Conservation (phyloP, 2,888 invertebrate genomes). For the Cheiracanthium punctorium region DNA sequence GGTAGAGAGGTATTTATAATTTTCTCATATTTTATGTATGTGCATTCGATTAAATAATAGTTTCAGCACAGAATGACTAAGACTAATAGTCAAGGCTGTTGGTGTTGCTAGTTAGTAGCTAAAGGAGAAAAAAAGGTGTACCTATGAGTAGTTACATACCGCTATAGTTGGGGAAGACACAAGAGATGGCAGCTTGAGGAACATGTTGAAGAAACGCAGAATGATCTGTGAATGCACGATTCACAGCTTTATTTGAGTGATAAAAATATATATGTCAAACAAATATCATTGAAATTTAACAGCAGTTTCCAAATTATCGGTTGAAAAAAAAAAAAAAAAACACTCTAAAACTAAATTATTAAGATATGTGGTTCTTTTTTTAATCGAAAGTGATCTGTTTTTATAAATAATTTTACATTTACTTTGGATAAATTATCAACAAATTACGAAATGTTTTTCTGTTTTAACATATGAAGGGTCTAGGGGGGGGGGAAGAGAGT, state of each 20-base stretch:
- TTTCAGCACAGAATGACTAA: neutral
- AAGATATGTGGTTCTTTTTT: too few species aligned
- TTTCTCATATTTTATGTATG: too few species aligned
- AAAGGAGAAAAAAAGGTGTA: slow-evolving; percentile 13
- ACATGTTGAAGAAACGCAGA: slow-evolving; percentile 72
- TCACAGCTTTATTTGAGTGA: neutral
- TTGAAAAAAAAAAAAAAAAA: too few species aligned
- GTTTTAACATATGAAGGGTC: too few species aligned
- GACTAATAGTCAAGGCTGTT: slow-evolving; percentile 8
- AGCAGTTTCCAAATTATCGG: slow-evolving; percentile 4
- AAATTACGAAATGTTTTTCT: too few species aligned
- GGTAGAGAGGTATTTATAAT: too few species aligned
- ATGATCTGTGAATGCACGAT: slow-evolving; percentile 67
- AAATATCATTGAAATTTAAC: neutral
- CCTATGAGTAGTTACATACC: slow-evolving; percentile 51
- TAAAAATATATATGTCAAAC: neutral
- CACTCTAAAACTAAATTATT: too few species aligned
- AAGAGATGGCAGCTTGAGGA: slow-evolving; percentile 69
- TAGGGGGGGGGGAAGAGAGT: too few species aligned
- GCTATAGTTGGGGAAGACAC: slow-evolving; percentile 51
- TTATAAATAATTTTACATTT: too few species aligned
- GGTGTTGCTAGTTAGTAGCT: slow-evolving; percentile 9
- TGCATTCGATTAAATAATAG: neutral
- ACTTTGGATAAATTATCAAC: too few species aligned
- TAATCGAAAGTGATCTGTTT: too few species aligned